Evolutionary conservation across 2,888 invertebrate species (phyloP), one percentile per base, ranked within the genome.

Genomic region (Harpagoxenus sublaevis): DNA sequence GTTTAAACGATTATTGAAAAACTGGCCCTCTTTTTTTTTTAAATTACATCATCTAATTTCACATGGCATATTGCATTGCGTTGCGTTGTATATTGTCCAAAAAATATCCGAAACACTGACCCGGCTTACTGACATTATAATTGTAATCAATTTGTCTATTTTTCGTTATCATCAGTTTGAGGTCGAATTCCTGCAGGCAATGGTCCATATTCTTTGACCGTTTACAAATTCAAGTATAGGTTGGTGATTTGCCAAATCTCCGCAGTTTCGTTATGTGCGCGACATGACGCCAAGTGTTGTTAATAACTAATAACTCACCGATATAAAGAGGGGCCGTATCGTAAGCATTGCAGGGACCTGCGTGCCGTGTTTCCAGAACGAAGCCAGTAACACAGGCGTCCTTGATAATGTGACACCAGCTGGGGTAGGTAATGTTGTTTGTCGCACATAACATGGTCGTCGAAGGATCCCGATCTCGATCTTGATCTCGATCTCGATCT

Each of bases 361-460:
- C 95, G 93, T 97, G 96, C 92, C 96, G 96, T 66, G 97, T 97
- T 93, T 97, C 97, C 88, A 98, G 96, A 91, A 97, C 97, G 92
- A 96, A 96, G 66, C 97, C 97, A 57, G 97, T 97, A 89, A 96
- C 96, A 94, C 98, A 98, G n/a, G 97, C 96, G 92, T 97, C 97
- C 94, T 97, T 96, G 93, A 97, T 96, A 96, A 98, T 97, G 94
- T 97, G 97, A 95, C 98, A 98, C 97, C 97, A 97, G 84, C 97
- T 97, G 88, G 96, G 96, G 94, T 98, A 98, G 39, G 97, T 97
- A 91, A 96, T 96, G 94, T 97, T 97, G 95, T 98, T 97, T 90
- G 96, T 96, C 85, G 97, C 97, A 94, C 98, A 98, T 83, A 97
- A 92, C 92, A 91, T 94, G 92, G 87, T 94, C 92, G 92, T 95